Percentiles rank a stretch among this genome's conserved stretches.
phyloP scores from a whole-genome alignment of 2,797 vertebrate genomes.

The Pseudopleuronectes americanus region DNA sequence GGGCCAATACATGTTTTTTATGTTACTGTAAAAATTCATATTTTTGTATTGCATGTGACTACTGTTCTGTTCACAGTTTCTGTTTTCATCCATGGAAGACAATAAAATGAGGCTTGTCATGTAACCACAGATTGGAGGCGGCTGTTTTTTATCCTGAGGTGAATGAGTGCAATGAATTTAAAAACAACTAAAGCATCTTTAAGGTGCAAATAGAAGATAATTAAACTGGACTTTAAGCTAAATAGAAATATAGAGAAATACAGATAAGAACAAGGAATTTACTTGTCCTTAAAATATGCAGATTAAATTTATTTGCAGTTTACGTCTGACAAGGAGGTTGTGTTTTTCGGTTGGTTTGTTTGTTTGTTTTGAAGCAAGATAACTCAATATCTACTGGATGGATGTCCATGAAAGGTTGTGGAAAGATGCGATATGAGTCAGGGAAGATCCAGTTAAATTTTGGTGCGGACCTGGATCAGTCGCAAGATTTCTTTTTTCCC shows the following conservation, averaged over 20 bases:
- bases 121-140: conserved; percentile 42
- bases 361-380: too few species aligned
- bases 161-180: neutral
- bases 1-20: conserved; percentile 84
- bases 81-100: conserved; percentile 86
- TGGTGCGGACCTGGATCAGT: too few species aligned
- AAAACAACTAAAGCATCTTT: too few species aligned
- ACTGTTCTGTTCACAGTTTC: conserved; percentile 83
- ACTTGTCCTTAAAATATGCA: neutral
- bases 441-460: too few species aligned
- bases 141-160: conserved; percentile 11
- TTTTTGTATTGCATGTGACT: conserved; percentile 90
- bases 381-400: too few species aligned
- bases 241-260: neutral
- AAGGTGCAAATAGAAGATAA: too few species aligned
- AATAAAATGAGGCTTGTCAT: conserved; percentile 86
- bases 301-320: neutral
- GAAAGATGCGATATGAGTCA: too few species aligned
- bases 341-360: too few species aligned
- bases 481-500: too few species aligned
- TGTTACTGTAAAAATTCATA: conserved; percentile 87
- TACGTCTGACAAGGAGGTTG: too few species aligned
- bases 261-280: neutral
- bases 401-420: too few species aligned
- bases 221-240: too few species aligned